These are phyloP conservation scores for Rhamphomyia laevipes DNA, from an alignment of 2,888 invertebrate species.

Conservation along the genomic window DNA sequence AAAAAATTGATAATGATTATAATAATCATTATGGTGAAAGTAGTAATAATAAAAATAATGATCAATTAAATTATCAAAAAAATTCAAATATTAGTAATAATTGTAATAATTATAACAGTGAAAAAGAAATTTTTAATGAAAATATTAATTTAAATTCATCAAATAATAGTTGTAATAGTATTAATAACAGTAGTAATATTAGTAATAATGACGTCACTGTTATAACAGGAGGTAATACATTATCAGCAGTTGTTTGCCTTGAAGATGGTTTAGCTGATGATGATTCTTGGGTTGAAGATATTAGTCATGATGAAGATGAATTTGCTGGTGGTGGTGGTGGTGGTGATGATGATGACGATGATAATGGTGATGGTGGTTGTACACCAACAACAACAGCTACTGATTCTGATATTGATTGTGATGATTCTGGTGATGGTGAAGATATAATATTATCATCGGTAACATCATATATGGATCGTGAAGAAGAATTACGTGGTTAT, in stretches of 20 bases:
- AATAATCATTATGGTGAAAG: constrained; percentile 6
- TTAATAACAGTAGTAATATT: constrained; percentile 17
- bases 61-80: neutral
- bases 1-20: neutral
- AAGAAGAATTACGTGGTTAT: constrained; percentile 73
- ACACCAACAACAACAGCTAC: constrained; percentile 45
- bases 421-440: constrained; percentile 55
- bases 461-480: constrained; percentile 52
- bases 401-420: constrained; percentile 28
- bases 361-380: constrained; percentile 41
- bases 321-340: constrained; percentile 46
- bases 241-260: constrained; percentile 59
- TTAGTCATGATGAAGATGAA: constrained; percentile 66
- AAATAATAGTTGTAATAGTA: constrained; percentile 5
- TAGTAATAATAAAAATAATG: no score
- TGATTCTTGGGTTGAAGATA: constrained; percentile 85
- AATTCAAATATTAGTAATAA: neutral
- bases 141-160: constrained; percentile 3
- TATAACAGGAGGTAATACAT: constrained; percentile 56
- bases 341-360: constrained; percentile 60
- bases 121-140: constrained; percentile 19
- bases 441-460: constrained; percentile 46
- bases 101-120: constrained; percentile 8
- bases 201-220: constrained; percentile 48
- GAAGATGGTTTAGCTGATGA: constrained; percentile 83